Evolutionary conservation across 2,797 vertebrate genomes (phyloP).

Genomic region (Nannoperca obscura): DNA sequence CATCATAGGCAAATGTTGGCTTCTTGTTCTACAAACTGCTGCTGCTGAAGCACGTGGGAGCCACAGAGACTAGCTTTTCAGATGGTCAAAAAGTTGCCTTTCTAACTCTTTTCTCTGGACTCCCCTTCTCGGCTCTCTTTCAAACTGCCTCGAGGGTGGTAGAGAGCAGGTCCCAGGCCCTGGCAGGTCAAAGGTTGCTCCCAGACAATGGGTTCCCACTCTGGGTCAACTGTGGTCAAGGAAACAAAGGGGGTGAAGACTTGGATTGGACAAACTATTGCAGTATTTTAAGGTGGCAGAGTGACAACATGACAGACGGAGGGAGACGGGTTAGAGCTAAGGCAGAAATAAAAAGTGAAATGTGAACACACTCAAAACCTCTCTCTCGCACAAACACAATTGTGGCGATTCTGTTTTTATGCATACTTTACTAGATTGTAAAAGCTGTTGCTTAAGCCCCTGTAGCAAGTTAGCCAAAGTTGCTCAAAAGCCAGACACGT

Average conservation of each 20-base stretch:
- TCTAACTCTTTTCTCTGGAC: conserved; percentile 29
- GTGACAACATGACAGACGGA: conserved; percentile 60
- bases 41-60: conserved; percentile 20
- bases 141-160: conserved; percentile 55
- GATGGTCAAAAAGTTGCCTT: conserved; percentile 37
- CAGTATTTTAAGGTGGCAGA: conserved; percentile 57
- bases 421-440: conserved; percentile 18
- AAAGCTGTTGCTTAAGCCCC: conserved; percentile 29
- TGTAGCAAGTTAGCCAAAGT: conserved; percentile 34
- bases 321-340: conserved; percentile 25
- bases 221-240: conserved; percentile 76
- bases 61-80: conserved; percentile 22
- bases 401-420: conserved; percentile 19
- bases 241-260: conserved; percentile 74
- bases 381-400: conserved; percentile 28
- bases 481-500: conserved; percentile 25
- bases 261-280: conserved; percentile 61
- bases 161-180: conserved; percentile 80
- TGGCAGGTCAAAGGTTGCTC: conserved; percentile 69
- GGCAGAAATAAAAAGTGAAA: conserved; percentile 34
- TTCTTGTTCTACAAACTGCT: conserved; percentile 14
- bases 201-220: conserved; percentile 71
- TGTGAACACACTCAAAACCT: conserved; percentile 35
- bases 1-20: conserved; percentile 66
- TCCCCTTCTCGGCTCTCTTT: conserved; percentile 47